Evolutionary conservation across 2,888 invertebrate genomes (phyloP), one percentile per base, ranked within the genome.

Genomic region (Rotaria socialis): DNA sequence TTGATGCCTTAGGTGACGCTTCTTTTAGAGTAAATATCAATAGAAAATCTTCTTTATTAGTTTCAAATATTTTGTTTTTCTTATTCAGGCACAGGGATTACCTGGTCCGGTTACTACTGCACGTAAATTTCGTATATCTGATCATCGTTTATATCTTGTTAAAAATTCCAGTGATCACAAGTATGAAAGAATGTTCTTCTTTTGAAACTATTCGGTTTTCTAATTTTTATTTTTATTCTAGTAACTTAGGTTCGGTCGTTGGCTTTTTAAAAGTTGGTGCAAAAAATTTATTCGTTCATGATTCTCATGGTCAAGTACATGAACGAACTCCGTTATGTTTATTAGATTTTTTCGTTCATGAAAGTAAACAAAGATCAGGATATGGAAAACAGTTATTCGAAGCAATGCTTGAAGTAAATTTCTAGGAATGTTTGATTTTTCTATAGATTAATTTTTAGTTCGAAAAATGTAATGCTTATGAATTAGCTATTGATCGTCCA

Each of bases 401-500:
- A 88, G 93, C 94, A 89, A 96, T 97, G 96, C 92, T 96, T n/a
- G 89, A 93, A 90, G 96, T 95, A 91, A 92, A 92, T 90, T 22
- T 2, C 2, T 35, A 35, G 35, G 35, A 43, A 16, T 75, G 43
- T 5, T 75, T 75, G 10, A 8, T 43, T 2, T 24, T 19, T 1
- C 14, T 43, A 11, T 10, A 47, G 4, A 35, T n/a, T 11, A 3
- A 3, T 80, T n/a, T 47, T 80, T 19, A 84, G 58, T n/a, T 75
- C 84, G 86, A 85, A 94, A 91, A 92, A 93, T 86, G 92, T 94
- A 84, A 91, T 85, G 94, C 95, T 0, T 92, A 93, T 6, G 94
- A 95, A 90, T 92, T 97, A 89, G 96, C 98, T 0, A 94, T 97
- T 88, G 97, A 98, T 91, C 93, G 95, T 74, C 98, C 97, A 0